Conservation (phyloP, 2,113 vertebrate species). For the Lepus americanus region DNA sequence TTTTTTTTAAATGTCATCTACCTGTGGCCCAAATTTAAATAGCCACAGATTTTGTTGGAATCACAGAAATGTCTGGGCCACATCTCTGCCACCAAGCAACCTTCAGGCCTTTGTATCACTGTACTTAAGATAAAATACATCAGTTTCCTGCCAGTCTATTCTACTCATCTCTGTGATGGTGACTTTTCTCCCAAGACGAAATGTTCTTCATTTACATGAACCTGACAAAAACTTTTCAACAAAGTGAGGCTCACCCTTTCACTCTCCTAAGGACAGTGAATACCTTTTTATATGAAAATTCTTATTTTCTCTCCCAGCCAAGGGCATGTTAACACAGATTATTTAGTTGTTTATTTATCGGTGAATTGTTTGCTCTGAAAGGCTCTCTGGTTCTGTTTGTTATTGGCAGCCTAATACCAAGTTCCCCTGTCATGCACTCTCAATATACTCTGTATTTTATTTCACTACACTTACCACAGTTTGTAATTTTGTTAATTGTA, state of each 20-base stretch:
- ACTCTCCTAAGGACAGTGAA: neutral
- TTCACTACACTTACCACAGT: neutral
- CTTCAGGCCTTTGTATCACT: slow-evolving; percentile 5
- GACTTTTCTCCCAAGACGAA: slow-evolving; percentile 35
- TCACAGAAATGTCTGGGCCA: slow-evolving; percentile 42
- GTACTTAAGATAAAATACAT: slow-evolving; percentile 49
- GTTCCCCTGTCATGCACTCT: neutral
- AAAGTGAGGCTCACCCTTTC: neutral
- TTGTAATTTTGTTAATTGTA: slow-evolving; percentile 11
- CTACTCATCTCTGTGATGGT: slow-evolving; percentile 19
- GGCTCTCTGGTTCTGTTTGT: neutral
- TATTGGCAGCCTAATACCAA: neutral
- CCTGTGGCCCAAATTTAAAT: slow-evolving; percentile 25
- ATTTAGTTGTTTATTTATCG: neutral
- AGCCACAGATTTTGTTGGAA: slow-evolving; percentile 50
- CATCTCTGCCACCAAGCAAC: slow-evolving; percentile 36
- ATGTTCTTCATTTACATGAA: neutral
- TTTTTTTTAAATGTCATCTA: neutral
- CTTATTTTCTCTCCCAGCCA: neutral
- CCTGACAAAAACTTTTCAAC: slow-evolving; percentile 37
- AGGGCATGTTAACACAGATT: neutral
- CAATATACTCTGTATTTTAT: neutral
- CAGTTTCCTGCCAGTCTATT: slow-evolving; percentile 11
- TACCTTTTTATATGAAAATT: neutral
- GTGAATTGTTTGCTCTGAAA: slow-evolving; percentile 8